Conservation (phyloP, 1,140 invertebrate species). For the Caerostris extrusa region DNA sequence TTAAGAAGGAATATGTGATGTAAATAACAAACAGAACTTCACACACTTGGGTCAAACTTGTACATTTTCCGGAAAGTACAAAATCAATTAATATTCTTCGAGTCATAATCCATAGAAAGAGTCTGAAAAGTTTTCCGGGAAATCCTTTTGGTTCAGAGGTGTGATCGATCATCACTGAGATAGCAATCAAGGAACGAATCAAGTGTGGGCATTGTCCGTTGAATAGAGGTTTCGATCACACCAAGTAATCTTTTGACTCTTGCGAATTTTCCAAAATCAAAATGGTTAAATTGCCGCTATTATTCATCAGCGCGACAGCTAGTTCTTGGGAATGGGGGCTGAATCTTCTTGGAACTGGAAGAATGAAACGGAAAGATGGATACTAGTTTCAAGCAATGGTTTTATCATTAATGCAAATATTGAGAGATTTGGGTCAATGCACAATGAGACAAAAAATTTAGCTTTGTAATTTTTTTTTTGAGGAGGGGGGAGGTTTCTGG, state of each 20-base stretch:
- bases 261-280: neutral
- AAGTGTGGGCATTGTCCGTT: slow-evolving; percentile 24
- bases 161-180: slow-evolving; percentile 34
- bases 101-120: slow-evolving; percentile 8
- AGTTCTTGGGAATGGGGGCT: neutral
- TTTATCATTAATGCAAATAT: neutral
- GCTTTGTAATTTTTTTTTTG: too few species aligned
- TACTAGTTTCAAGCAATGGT: neutral
- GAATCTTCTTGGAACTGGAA: neutral
- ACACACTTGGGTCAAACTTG: slow-evolving; percentile 2
- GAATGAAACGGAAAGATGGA: neutral
- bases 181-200: slow-evolving; percentile 26
- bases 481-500: too few species aligned
- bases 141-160: neutral
- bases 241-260: slow-evolving; percentile 17
- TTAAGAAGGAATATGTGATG: too few species aligned
- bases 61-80: slow-evolving; percentile 5
- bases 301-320: slow-evolving; percentile 20
- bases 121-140: slow-evolving; percentile 15
- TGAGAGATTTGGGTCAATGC: neutral
- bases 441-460: neutral
- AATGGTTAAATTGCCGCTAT: slow-evolving; percentile 31
- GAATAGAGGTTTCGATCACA: neutral
- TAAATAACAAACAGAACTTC: too few species aligned
- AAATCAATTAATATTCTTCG: slow-evolving; percentile 43